Evolutionary conservation across 2,888 invertebrate genomes (phyloP), one percentile per base, ranked within the genome.

Genomic region (Drosophila buzzatii): DNA sequence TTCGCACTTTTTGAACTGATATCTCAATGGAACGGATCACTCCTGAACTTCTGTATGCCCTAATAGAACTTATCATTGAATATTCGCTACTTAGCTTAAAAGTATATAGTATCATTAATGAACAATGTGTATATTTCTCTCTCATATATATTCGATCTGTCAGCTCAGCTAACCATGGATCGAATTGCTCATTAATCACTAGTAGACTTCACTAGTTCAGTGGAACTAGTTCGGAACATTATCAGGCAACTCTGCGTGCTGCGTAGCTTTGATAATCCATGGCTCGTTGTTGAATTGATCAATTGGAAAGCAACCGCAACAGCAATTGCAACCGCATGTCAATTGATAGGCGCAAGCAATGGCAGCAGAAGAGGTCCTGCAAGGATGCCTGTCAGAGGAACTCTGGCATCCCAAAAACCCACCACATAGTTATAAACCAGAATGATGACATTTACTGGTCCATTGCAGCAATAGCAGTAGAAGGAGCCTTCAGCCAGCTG

Each of bases 371-470:
- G 12, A 41, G 44, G 27, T 44, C 16, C 56, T 57, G 42, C 44
- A 20, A 37, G 12, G 31, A 52, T 52, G 18, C 16, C 18, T 52
- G 37, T 18, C 35, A 33, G 18, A 9, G 3, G 37, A 37, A 10
- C 39, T 16, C 31, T 10, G 6, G 7, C 49, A 27, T 2, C 6
- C 55, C 39, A 8, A 14, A 8, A 35, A 18, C 12, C 39, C 2
- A 39, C 27, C 53, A 10, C 55, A 41, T 31, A 31, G 55, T 41
- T 41, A 41, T 41, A 70, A 37, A 39, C 70, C 41, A 70, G 60
- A 73, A 74, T 85, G 82, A 82, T 85, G 82, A 75, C 82, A 87
- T 79, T 82, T 82, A 77, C 88, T 47, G 68, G 76, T 42, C 55
- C n/a, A 27, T 41, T 41, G 52, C 76, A 61, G 60, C 27, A 14